phyloP scores from a whole-genome alignment of 2,888 invertebrate genomes.

The Mongoloraphidia duomilia region DNA sequence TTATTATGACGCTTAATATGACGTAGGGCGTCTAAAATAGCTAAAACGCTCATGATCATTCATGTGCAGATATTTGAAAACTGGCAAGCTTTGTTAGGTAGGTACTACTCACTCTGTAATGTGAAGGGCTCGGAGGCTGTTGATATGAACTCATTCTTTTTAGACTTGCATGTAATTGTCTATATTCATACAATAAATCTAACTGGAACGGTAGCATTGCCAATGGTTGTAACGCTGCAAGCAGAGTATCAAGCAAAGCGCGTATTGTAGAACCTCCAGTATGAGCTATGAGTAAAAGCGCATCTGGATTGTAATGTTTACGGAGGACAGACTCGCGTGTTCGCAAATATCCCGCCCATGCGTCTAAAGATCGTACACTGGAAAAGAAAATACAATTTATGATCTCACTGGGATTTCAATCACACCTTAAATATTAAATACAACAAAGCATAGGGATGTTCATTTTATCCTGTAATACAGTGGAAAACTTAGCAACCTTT shows the following conservation, averaged over 20 bases:
- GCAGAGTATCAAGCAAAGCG: conserved; percentile 54
- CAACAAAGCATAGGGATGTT: not conserved
- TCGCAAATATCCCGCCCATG: conserved; percentile 76
- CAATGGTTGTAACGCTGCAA: conserved; percentile 64
- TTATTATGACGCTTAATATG: no score
- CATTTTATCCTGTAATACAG: not conserved
- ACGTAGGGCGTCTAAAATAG: no score
- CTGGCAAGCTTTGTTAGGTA: conserved; percentile 7
- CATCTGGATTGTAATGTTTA: conserved; percentile 64
- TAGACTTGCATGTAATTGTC: conserved; percentile 60
- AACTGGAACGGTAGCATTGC: conserved; percentile 67
- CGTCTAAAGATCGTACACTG: conserved; percentile 74
- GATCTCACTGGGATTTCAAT: not conserved
- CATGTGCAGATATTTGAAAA: no score
- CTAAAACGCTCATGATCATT: no score
- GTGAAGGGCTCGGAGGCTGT: conserved; percentile 26
- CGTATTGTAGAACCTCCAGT: conserved; percentile 44
- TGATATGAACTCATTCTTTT: conserved; percentile 43
- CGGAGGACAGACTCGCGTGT: conserved; percentile 68
- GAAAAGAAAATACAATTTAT: conserved; percentile 14
- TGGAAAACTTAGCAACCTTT: no score
- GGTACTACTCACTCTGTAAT: conserved; percentile 19
- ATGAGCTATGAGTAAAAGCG: conserved; percentile 51
- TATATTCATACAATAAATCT: conserved; percentile 66
- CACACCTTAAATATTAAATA: no score